A percentile compares a stretch with the other conserved stretches of the same genome.
Evolutionary conservation across 2,113 vertebrate species (phyloP).

Genomic region (Sylvia atricapilla): DNA sequence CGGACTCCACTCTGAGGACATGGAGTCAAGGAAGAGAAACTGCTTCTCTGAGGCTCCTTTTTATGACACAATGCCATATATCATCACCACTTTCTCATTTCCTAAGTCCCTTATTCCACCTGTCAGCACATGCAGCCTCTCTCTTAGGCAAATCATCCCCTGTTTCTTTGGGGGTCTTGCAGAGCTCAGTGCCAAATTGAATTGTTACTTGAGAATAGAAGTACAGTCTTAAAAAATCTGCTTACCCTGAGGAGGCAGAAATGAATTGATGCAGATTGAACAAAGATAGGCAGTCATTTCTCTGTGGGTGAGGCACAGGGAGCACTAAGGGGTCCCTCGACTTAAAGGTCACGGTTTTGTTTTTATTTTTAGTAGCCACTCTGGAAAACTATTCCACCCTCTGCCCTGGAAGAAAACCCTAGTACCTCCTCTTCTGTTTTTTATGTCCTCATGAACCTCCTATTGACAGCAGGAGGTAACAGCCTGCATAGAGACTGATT

Average conservation of each 20-base stretch:
- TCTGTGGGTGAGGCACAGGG: neutral
- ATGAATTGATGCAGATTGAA: neutral
- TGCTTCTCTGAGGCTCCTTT: neutral
- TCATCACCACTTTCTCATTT: neutral
- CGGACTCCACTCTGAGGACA: neutral
- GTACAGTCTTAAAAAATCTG: neutral
- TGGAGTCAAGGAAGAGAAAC: neutral
- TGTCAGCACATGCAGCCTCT: neutral
- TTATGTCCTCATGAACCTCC: conserved; percentile 13
- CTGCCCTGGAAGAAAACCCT: neutral
- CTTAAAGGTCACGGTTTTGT: neutral
- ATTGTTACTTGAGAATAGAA: neutral
- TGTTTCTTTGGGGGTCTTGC: neutral
- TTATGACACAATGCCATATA: neutral
- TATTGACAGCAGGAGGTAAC: conserved; percentile 45
- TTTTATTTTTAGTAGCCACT: neutral
- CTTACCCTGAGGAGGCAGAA: neutral
- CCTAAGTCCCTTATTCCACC: neutral
- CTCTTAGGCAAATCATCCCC: neutral
- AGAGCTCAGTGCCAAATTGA: neutral
- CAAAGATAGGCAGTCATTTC: neutral
- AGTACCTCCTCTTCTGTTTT: neutral
- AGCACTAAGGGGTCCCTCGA: neutral
- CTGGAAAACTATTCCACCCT: neutral
- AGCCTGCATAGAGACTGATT: conserved; percentile 33